Evolutionary conservation across 2,888 invertebrate genomes (phyloP).

Genomic region (Muscina levida): DNA sequence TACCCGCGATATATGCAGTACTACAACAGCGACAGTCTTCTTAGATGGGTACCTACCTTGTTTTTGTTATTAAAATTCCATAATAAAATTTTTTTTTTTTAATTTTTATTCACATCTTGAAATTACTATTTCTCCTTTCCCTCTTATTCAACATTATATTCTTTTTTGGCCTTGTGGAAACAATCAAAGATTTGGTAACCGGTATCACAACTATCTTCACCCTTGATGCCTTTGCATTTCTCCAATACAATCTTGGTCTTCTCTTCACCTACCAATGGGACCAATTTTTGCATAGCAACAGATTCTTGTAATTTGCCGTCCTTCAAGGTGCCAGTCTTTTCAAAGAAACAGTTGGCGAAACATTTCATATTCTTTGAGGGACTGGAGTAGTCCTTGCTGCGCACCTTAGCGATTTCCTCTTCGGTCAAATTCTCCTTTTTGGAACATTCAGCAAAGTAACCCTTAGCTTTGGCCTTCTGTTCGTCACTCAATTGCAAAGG

Average conservation of each 20-base stretch:
- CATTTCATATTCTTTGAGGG: conserved; percentile 72
- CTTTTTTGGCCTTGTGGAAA: conserved; percentile 66
- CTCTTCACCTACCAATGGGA: conserved; percentile 71
- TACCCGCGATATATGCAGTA: too few relatives aligned
- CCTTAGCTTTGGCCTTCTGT: conserved; percentile 70
- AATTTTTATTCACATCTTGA: neutral
- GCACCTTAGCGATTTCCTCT: conserved; percentile 70
- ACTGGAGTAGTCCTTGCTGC: conserved; percentile 69
- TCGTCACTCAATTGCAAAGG: conserved; percentile 70
- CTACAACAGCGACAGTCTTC: too few relatives aligned
- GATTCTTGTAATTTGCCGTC: conserved; percentile 71
- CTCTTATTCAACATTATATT: neutral
- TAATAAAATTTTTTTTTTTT: neutral
- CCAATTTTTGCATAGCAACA: conserved; percentile 67
- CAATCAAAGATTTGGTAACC: conserved; percentile 71
- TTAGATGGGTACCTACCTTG: too few relatives aligned
- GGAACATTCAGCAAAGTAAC: conserved; percentile 69
- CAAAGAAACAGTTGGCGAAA: conserved; percentile 76
- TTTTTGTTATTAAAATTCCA: too few relatives aligned
- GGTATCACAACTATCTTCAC: conserved; percentile 73
- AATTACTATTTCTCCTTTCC: too few relatives aligned
- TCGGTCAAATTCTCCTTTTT: conserved; percentile 68
- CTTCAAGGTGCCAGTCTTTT: conserved; percentile 72
- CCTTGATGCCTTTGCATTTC: conserved; percentile 65
- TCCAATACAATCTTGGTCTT: conserved; percentile 64